Base-by-base conservation (phyloP, 30 jellyfish, hydroid and myxozoan genomes). In the Chironex yamaguchii region DNA sequence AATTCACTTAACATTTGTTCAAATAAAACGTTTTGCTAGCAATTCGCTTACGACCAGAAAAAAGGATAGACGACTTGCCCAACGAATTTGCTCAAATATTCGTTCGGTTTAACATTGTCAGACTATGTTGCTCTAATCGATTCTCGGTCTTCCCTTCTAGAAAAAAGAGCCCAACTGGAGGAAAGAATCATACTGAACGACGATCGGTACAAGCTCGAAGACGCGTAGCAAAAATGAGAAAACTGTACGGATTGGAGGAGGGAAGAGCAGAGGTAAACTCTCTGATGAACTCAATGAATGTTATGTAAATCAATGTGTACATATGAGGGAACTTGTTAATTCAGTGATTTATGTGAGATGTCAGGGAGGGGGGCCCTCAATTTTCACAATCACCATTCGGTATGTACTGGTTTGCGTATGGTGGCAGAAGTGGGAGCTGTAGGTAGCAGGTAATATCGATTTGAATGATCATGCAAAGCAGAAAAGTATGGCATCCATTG, bases 181-280 rank as follows among this genome's bases (percentile, higher is more conserved):
- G 64, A 13, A 62, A 72, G 31, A 68, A 51, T 14, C 50, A 27
- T 36, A 80, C 96, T 14, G 92, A 90, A 23, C 74, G 98, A 29
- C 71, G 96, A 29, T 67, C 94, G 34, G 85, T 84, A 65, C 67
- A 71, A 69, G 96, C 98, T 4, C 36, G 27, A 64, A 87, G 74
- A 21, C 84, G 98, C 6, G 96, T 86, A 49, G 98, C 90, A 11
- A 85, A 66, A 71, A 91, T 91, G 98, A 85, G 91, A 76, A 88
- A 64, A 53, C 22, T 91, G 76, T 91, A 91, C 29, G 91, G 93
- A 4, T 71, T 81, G 12, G 58, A 17, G 17, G 17, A 42, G 58
- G 17, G 9, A 6, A 82, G 69, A 30, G 85, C 36, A 24, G 35
- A 78, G 3, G 58, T 42, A 42, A 6, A n/a, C n/a, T n/a, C n/a